These are phyloP conservation scores for Syngnathus acus DNA, from an alignment of 2,797 vertebrate species.

Conservation along the genomic window DNA sequence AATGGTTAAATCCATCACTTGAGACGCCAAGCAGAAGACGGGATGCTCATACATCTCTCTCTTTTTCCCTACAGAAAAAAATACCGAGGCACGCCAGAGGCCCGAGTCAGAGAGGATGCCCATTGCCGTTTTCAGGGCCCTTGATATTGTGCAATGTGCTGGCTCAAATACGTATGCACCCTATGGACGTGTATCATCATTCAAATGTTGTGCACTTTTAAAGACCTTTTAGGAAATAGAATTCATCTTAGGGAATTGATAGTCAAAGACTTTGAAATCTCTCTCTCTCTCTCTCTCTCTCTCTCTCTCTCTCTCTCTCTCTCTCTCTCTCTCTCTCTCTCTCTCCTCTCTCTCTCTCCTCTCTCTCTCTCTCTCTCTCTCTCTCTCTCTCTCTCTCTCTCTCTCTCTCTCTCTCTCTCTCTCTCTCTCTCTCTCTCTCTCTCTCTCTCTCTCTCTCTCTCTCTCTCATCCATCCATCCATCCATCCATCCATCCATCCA, in stretches of 20 bases:
- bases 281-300: too few species aligned
- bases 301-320: too few species aligned
- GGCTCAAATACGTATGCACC: not conserved
- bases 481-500: too few species aligned
- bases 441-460: not conserved
- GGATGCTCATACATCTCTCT: slow-evolving; percentile 99
- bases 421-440: too few species aligned
- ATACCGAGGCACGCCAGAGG: slow-evolving; percentile 95
- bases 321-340: not conserved
- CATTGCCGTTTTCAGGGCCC: slow-evolving; percentile 6
- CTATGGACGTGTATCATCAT: too few species aligned
- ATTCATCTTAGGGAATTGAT: too few species aligned
- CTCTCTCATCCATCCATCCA: not conserved
- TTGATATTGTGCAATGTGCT: not conserved
- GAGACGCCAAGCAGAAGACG: slow-evolving; percentile 99
- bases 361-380: too few species aligned
- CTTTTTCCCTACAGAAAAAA: slow-evolving; percentile 99
- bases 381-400: not conserved
- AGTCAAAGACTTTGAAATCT: too few species aligned
- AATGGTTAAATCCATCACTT: slow-evolving; percentile 99
- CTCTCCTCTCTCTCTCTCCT: not conserved
- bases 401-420: not conserved
- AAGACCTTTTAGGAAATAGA: too few species aligned
- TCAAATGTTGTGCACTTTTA: too few species aligned
- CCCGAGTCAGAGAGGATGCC: slow-evolving; percentile 74